Evolutionary conservation across 2,113 vertebrate species (phyloP), one percentile per base, ranked within the genome.

Genomic region (Enhydra lutris): DNA sequence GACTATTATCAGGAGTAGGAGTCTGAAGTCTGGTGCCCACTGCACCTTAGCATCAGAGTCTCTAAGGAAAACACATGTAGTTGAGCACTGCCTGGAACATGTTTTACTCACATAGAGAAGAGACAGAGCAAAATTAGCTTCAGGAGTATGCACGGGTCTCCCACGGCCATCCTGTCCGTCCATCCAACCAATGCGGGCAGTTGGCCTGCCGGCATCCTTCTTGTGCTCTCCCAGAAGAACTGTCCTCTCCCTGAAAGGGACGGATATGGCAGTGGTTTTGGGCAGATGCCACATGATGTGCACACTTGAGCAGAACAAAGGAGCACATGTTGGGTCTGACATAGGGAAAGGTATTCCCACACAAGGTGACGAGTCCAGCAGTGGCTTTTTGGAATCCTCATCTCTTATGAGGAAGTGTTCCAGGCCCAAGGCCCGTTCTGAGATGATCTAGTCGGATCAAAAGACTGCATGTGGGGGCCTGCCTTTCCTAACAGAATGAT

Each of bases 101-200:
- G 0, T 78, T 67, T 87, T 55, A 55, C 15, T 21, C 15, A 26
- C 0, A 1, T n/a, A 26, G 59, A 55, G n/a, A 67, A 79, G 47
- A 78, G 57, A n/a, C 0, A 4, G 63, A 63, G 71, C 45, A 86
- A 78, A 39, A 42, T 79, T 59, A n/a, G 0, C 59, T 55, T 39
- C 15, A 26, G 12, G 4, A 52, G 23, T 65, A 3, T 52, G 24
- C 17, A 0, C 50, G 7, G 17, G 59, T 39, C 23, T 18, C 36
- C 39, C 10, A 3, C 9, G 14, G 31, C 23, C 76, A 34, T 10
- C 18, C 7, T 34, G 24, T 31, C 24, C 13, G 2, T n/a, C 12
- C 26, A 4, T 23, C 63, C 2, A 31, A n/a, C 24, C 34, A 4
- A 31, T 3, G 3, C 2, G 50, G 26, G 24, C 8, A 4, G 20